phyloP scores from a whole-genome alignment of 92 coral and sea anemone genomes.

The Metridium senile region DNA sequence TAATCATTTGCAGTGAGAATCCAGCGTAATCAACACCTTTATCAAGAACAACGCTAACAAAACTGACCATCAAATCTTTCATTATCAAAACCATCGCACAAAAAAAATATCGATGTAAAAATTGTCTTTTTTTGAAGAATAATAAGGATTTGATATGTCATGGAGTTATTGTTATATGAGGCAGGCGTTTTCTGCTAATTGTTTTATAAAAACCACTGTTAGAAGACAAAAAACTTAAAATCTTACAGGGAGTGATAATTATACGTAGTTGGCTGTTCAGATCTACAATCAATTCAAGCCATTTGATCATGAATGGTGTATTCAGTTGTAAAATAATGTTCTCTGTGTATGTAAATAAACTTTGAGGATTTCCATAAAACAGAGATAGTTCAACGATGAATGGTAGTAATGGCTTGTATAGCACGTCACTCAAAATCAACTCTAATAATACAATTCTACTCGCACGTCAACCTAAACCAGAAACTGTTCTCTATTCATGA shows the following conservation, averaged over 20 bases:
- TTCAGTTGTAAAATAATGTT: background rate
- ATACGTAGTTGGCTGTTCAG: conserved; percentile 5
- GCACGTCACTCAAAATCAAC: background rate
- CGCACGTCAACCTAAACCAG: background rate
- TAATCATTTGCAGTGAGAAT: background rate
- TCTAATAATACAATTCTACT: background rate
- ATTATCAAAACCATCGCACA: background rate
- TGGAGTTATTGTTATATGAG: background rate
- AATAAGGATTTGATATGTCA: background rate
- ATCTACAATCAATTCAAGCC: background rate
- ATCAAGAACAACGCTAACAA: background rate
- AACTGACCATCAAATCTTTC: background rate
- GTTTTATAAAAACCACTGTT: background rate
- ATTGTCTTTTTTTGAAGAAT: background rate
- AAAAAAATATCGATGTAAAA: background rate
- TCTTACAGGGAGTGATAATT: background rate
- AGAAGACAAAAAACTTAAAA: background rate
- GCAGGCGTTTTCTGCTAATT: conserved; percentile 5
- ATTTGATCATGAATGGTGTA: background rate
- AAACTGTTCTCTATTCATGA: too few relatives aligned
- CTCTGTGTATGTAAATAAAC: conserved; percentile 3
- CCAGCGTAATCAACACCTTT: conserved; percentile 13
- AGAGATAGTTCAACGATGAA: background rate
- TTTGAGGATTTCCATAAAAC: conserved; percentile 3
- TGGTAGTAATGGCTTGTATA: background rate